Conservation (phyloP, 1,140 invertebrate genomes). For the Lordiphosa stackelbergi region DNA sequence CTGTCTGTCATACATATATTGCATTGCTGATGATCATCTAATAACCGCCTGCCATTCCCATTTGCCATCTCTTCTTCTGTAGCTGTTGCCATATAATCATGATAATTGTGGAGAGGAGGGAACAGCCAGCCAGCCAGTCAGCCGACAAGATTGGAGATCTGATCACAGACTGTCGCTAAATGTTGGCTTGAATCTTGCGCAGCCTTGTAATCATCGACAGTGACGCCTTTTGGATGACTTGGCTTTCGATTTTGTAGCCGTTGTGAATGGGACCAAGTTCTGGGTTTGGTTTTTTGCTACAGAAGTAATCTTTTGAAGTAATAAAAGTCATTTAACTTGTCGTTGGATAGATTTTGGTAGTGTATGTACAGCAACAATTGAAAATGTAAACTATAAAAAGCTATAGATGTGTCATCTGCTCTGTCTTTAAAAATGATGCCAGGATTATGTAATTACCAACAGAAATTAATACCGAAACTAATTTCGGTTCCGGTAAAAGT, state of each 20-base stretch:
- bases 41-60: constrained; percentile 60
- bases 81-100: constrained; percentile 57
- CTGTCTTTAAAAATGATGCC: too few relatives aligned
- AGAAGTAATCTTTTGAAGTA: too few relatives aligned
- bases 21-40: constrained; percentile 53
- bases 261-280: constrained; percentile 2
- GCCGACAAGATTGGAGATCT: constrained; percentile 17
- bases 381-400: too few relatives aligned
- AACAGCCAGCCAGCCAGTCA: constrained; percentile 1
- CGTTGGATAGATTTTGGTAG: too few relatives aligned
- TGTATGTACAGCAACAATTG: too few relatives aligned
- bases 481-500: too few relatives aligned
- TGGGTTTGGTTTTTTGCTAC: too few relatives aligned
- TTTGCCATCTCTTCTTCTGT: constrained; percentile 10
- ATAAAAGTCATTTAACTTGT: too few relatives aligned
- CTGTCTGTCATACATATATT: constrained; percentile 33
- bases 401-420: too few relatives aligned
- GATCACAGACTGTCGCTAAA: constrained; percentile 43
- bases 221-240: constrained; percentile 44
- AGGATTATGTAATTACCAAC: too few relatives aligned
- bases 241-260: constrained; percentile 7
- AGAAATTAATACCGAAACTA: too few relatives aligned
- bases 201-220: constrained; percentile 47
- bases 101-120: constrained; percentile 42
- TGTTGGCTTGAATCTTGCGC: constrained; percentile 22